Percentiles rank a stretch among this genome's conserved stretches.
Conservation (phyloP, 1,140 invertebrate genomes). For the Drosophila paulistorum region DNA sequence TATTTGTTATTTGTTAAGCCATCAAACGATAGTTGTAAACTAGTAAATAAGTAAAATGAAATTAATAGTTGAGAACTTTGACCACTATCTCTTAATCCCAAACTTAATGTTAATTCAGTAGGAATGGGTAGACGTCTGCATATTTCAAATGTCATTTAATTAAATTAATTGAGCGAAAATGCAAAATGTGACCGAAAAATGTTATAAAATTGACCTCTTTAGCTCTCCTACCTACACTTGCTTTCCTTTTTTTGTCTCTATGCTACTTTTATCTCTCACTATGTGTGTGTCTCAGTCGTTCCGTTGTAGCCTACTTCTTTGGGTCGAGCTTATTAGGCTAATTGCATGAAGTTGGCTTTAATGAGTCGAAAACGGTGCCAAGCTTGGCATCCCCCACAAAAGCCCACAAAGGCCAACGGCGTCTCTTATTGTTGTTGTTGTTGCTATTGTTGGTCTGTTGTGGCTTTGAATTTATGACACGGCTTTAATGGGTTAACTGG, state of each 20-base stretch:
- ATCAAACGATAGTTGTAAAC: not conserved
- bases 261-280: constrained; percentile 3
- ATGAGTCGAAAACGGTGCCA: constrained; percentile 77
- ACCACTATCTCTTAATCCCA: not conserved
- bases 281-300: constrained; percentile 2
- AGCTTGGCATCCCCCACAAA: constrained; percentile 43
- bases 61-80: not conserved
- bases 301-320: constrained; percentile 46
- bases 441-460: constrained; percentile 34
- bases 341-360: constrained; percentile 80
- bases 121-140: constrained; percentile 17
- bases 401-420: constrained; percentile 50
- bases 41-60: not conserved
- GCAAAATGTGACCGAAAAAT: constrained; percentile 60
- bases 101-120: not conserved
- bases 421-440: constrained; percentile 31
- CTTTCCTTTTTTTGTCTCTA: not conserved
- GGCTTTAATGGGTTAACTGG: constrained; percentile 77
- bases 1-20: no score
- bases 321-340: constrained; percentile 74
- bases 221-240: not conserved
- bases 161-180: constrained; percentile 71
- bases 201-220: constrained; percentile 48
- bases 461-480: constrained; percentile 75
- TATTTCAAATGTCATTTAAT: constrained; percentile 65